These are phyloP conservation scores for Sorex fumeus DNA, from an alignment of 2,113 vertebrate species.

Conservation along the genomic window DNA sequence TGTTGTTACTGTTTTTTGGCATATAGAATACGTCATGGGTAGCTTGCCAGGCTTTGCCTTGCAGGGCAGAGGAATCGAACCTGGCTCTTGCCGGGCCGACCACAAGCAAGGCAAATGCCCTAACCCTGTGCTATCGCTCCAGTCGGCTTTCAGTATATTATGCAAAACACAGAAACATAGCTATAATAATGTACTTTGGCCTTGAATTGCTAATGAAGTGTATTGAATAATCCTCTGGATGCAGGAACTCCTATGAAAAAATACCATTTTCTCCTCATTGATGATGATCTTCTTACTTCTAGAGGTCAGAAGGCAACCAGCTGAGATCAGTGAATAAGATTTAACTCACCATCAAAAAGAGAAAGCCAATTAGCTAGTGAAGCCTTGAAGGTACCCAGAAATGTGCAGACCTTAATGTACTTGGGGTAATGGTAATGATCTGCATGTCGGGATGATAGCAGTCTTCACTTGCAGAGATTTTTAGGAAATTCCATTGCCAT, in stretches of 20 bases:
- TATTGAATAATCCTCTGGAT: not conserved
- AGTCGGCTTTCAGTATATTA: too few relatives aligned
- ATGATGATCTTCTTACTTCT: slow-evolving; percentile 12
- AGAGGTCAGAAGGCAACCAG: not conserved
- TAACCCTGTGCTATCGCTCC: too few relatives aligned
- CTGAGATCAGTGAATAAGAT: slow-evolving; percentile 17
- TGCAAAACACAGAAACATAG: not conserved
- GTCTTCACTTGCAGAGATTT: not conserved
- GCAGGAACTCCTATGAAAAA: slow-evolving; percentile 40
- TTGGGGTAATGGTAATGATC: not conserved
- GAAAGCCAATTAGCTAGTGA: accelerated
- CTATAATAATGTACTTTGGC: slow-evolving; percentile 15
- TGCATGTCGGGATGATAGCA: too few relatives aligned
- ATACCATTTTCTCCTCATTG: not conserved
- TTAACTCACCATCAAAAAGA: not conserved
- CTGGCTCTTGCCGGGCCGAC: too few relatives aligned
- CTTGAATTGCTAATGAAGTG: not conserved
- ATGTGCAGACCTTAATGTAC: not conserved
- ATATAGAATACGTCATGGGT: too few relatives aligned
- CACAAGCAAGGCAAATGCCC: too few relatives aligned
- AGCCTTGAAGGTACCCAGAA: not conserved
- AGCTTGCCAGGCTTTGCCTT: too few relatives aligned
- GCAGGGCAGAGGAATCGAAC: too few relatives aligned
- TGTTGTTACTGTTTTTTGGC: too few relatives aligned
- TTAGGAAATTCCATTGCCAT: not conserved